Evolutionary conservation across 2,113 vertebrate genomes (phyloP).

Genomic region (Atlantisia rogersi): DNA sequence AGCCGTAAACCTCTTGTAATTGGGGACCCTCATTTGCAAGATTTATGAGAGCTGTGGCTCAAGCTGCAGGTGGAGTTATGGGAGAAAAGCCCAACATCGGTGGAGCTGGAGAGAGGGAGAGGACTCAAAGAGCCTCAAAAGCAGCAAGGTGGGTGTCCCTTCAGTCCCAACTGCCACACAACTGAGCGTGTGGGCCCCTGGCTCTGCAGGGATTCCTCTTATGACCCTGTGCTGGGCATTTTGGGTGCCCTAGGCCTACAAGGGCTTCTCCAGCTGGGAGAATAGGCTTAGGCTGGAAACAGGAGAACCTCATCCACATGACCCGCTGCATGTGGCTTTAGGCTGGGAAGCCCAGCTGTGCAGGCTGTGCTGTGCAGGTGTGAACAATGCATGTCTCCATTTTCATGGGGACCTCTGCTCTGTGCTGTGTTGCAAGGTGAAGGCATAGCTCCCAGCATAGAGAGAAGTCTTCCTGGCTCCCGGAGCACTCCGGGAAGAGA

Average conservation of each 20-base stretch:
- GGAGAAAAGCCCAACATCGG: background rate
- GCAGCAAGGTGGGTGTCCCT: background rate
- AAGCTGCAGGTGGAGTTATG: background rate
- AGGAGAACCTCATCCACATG: background rate
- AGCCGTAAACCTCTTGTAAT: background rate
- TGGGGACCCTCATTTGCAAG: background rate
- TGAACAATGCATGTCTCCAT: background rate
- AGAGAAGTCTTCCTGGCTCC: background rate
- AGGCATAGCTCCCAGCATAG: rapidly evolving
- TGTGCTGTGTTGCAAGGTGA: background rate
- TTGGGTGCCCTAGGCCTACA: background rate
- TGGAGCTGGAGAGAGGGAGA: background rate
- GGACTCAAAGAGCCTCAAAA: background rate
- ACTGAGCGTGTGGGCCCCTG: rapidly evolving
- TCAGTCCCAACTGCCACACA: background rate
- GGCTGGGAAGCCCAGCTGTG: background rate
- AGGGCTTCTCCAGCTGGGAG: background rate
- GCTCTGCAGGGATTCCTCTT: background rate
- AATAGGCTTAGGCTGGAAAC: background rate
- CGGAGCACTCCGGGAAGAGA: rapidly evolving
- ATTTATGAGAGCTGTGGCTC: background rate
- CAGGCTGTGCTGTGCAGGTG: background rate
- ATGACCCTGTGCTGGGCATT: background rate
- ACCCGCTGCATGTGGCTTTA: background rate
- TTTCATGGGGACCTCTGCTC: background rate